Conservation (phyloP, 2,797 vertebrate species). For the Siniperca undulata region DNA sequence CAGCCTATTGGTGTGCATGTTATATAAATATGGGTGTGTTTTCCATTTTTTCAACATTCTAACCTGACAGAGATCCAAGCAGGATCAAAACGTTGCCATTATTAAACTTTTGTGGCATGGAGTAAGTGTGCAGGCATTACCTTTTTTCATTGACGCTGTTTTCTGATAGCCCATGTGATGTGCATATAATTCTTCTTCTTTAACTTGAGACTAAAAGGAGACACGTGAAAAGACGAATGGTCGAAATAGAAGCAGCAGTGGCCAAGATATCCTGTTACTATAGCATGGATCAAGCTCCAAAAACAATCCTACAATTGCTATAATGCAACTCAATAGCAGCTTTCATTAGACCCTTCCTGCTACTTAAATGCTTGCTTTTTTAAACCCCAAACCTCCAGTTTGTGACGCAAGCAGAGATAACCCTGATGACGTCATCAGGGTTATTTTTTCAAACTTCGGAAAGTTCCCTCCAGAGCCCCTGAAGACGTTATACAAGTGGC, state of each 20-base stretch:
- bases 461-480: background rate
- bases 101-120: too few species aligned
- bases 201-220: too few species aligned
- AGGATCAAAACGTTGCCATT: too few species aligned
- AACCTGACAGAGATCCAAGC: too few species aligned
- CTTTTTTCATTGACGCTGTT: too few species aligned
- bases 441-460: background rate
- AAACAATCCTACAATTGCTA: background rate
- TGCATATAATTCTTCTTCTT: too few species aligned
- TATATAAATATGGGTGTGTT: too few species aligned
- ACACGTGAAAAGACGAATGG: background rate
- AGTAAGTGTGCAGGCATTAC: too few species aligned
- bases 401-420: background rate
- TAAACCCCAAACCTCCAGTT: background rate
- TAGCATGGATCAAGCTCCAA: background rate
- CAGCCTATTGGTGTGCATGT: too few species aligned
- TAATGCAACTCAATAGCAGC: background rate
- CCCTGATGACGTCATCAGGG: background rate
- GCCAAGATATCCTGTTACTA: background rate
- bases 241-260: background rate
- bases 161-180: too few species aligned
- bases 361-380: background rate
- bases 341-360: background rate
- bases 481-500: background rate
- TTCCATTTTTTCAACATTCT: too few species aligned